Percentiles rank a stretch among this genome's conserved stretches.
phyloP scores from a whole-genome alignment of 2,113 vertebrate species.

The Ophthalmolycus amberensis region DNA sequence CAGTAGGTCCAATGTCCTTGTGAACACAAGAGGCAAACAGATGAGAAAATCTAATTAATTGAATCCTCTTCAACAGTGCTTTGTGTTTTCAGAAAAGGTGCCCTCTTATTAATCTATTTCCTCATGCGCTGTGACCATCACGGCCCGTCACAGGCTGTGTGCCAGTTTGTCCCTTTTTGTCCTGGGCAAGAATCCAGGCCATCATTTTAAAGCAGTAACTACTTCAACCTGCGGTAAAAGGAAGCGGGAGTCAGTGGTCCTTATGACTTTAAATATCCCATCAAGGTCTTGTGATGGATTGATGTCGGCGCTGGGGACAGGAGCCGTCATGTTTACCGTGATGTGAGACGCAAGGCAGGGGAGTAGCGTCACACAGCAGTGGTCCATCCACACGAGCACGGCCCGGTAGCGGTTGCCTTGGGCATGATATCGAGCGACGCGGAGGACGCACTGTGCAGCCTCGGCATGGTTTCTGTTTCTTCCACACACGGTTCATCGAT shows the following conservation, averaged over 20 bases:
- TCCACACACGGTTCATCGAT: constrained; percentile 42
- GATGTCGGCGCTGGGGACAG: constrained; percentile 40
- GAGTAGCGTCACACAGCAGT: constrained; percentile 39
- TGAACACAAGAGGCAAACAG: constrained; percentile 3
- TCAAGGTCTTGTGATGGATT: constrained; percentile 62
- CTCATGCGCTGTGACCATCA: neutral
- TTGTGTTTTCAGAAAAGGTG: constrained; percentile 13
- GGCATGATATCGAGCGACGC: constrained; percentile 57
- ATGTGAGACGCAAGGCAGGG: constrained; percentile 44
- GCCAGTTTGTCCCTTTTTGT: constrained; percentile 44
- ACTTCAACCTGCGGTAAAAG: constrained; percentile 44
- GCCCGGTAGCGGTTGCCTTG: constrained; percentile 65
- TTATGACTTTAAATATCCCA: constrained; percentile 61
- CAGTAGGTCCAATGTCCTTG: neutral
- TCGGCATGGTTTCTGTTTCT: constrained; percentile 45
- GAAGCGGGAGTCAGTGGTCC: constrained; percentile 39
- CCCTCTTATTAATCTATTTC: constrained; percentile 48
- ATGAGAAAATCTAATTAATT: constrained; percentile 23
- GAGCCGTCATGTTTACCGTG: constrained; percentile 46
- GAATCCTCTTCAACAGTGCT: neutral
- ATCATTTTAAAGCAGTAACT: constrained; percentile 47
- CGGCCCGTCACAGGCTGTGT: constrained; percentile 11
- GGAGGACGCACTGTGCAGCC: constrained; percentile 63
- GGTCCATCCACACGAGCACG: constrained; percentile 59
- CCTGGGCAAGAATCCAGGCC: constrained; percentile 44